These are phyloP conservation scores for Pterois miles DNA, from an alignment of 2,797 vertebrate genomes.

Conservation along the genomic window DNA sequence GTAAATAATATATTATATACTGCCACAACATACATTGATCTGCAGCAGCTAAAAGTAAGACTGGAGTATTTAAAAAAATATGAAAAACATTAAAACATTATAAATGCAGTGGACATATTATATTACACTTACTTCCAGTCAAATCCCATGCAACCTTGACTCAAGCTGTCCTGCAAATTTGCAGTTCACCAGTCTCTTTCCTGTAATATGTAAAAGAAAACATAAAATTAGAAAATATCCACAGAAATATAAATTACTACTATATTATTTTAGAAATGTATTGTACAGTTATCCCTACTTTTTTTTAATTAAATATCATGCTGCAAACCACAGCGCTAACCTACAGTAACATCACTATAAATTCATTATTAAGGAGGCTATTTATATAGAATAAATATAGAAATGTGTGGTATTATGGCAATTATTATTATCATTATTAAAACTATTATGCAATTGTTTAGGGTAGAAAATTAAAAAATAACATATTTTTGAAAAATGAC, in stretches of 20 bases:
- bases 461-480: neutral
- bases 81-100: neutral
- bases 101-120: neutral
- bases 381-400: neutral
- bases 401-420: neutral
- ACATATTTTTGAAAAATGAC: neutral
- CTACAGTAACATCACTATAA: neutral
- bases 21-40: neutral
- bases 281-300: neutral
- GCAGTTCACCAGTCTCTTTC: neutral
- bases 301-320: neutral
- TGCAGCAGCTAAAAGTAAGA: neutral
- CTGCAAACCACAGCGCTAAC: neutral
- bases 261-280: neutral
- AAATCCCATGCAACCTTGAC: neutral
- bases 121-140: conserved; percentile 8
- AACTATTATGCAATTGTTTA: neutral
- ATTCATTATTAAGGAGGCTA: neutral
- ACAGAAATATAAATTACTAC: neutral
- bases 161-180: neutral
- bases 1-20: conserved; percentile 2
- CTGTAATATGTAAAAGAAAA: neutral
- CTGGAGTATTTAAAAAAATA: neutral
- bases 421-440: neutral
- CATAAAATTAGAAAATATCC: neutral